phyloP scores from a whole-genome alignment of 2,888 invertebrate species.

The Hipparchia semele region DNA sequence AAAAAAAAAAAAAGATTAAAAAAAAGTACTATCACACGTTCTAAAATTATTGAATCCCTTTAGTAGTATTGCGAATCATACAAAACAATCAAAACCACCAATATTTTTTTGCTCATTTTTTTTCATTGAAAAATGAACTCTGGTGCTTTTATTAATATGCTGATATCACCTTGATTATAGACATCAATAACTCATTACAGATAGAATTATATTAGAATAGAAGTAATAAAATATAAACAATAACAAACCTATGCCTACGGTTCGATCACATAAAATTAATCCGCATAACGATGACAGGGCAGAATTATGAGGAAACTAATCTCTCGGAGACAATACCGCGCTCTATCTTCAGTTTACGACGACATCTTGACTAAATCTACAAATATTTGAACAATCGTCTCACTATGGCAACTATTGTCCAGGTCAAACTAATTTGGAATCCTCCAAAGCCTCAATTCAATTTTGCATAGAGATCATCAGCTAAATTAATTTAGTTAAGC shows the following conservation, averaged over 20 bases:
- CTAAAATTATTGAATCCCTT: too few relatives aligned
- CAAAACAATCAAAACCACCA: too few relatives aligned
- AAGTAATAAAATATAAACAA: constrained; percentile 3
- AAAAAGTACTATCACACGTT: too few relatives aligned
- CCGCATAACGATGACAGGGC: constrained; percentile 53
- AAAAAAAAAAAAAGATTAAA: too few relatives aligned
- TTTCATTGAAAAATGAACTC: too few relatives aligned
- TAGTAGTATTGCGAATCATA: too few relatives aligned
- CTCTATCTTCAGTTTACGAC: constrained; percentile 79
- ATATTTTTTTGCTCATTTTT: too few relatives aligned
- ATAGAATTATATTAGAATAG: too few relatives aligned
- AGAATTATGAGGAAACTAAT: constrained; percentile 72
- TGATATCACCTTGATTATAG: too few relatives aligned
- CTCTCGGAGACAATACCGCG: constrained; percentile 76
- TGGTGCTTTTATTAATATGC: too few relatives aligned
- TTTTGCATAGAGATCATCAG: constrained; percentile 68
- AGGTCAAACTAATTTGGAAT: constrained; percentile 77
- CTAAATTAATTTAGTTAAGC: constrained; percentile 59
- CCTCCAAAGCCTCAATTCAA: constrained; percentile 69
- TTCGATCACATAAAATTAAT: constrained; percentile 40
- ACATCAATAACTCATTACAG: too few relatives aligned
- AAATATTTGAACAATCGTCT: constrained; percentile 75
- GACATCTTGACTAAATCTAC: constrained; percentile 64
- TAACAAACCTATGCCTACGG: constrained; percentile 2
- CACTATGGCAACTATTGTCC: constrained; percentile 68